Evolutionary conservation across 1,140 invertebrate species (phyloP).

Genomic region (Meloidogyne exigua): DNA sequence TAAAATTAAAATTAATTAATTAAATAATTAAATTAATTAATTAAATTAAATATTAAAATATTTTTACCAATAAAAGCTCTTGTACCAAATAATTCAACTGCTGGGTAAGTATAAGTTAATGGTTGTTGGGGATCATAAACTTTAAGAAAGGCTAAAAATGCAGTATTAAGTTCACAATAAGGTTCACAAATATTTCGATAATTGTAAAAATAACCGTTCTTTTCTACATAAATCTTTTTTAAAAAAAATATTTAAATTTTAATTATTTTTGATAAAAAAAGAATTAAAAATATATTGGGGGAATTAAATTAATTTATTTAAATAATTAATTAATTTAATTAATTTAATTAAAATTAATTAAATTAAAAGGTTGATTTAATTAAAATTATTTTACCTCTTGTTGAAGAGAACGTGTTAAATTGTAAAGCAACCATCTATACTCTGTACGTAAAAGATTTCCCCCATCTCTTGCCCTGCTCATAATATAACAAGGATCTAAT

Average conservation of each 20-base stretch:
- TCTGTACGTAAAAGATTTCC: slow-evolving; percentile 50
- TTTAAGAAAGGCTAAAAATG: slow-evolving; percentile 60
- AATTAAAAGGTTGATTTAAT: neutral
- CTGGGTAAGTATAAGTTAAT: slow-evolving; percentile 55
- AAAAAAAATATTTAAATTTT: too few relatives aligned
- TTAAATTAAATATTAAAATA: neutral
- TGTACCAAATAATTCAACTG: slow-evolving; percentile 60
- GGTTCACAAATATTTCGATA: slow-evolving; percentile 60
- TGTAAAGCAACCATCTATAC: slow-evolving; percentile 53
- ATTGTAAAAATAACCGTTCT: slow-evolving; percentile 27
- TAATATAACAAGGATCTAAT: slow-evolving; percentile 60
- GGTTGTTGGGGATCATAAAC: slow-evolving; percentile 56
- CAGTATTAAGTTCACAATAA: slow-evolving; percentile 62
- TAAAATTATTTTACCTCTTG: slow-evolving; percentile 46
- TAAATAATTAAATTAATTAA: neutral
- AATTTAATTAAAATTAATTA: neutral
- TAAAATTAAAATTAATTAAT: neutral
- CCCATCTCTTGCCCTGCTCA: slow-evolving; percentile 54
- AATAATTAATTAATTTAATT: neutral
- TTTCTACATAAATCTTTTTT: slow-evolving; percentile 17
- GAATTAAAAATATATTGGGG: too few relatives aligned
- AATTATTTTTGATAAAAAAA: too few relatives aligned
- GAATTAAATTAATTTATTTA: too few relatives aligned
- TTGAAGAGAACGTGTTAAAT: slow-evolving; percentile 54
- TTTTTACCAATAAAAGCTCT: slow-evolving; percentile 57